Evolutionary conservation across 2,888 invertebrate genomes (phyloP).

Genomic region (Eretmocerus hayati): DNA sequence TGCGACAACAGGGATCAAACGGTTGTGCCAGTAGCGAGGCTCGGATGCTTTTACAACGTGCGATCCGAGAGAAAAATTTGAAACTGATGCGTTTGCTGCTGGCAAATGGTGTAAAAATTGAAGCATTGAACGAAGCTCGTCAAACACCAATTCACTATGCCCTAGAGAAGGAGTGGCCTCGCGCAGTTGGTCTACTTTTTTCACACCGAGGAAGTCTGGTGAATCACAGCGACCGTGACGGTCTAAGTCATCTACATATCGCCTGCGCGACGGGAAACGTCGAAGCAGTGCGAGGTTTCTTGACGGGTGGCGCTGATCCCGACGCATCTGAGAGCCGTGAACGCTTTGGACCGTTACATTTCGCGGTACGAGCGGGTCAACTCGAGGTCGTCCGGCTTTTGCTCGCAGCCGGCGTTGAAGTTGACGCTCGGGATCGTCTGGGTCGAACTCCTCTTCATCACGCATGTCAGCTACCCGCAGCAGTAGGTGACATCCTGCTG

Average conservation of each 20-base stretch:
- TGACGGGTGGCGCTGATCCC: neutral
- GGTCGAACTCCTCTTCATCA: neutral
- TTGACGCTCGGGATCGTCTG: neutral
- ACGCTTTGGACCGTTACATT: neutral
- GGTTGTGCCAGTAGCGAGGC: neutral
- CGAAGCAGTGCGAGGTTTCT: neutral
- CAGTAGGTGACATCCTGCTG: neutral
- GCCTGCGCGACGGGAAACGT: neutral
- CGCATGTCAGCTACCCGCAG: neutral
- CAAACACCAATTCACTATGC: neutral
- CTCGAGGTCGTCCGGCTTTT: neutral
- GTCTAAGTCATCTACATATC: neutral
- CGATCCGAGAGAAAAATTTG: neutral
- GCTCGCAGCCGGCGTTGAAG: neutral
- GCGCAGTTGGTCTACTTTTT: neutral
- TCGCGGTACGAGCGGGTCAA: neutral
- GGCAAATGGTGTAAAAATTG: neutral
- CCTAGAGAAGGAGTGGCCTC: neutral
- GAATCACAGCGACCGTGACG: neutral
- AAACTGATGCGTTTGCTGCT: neutral
- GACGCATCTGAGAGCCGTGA: neutral
- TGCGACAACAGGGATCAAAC: neutral
- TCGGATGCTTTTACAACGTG: neutral
- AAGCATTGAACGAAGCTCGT: neutral
- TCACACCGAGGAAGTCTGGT: neutral